These are phyloP conservation scores for Oscheius sp. DNA, from an alignment of 2,888 invertebrate species.

Conservation along the genomic window DNA sequence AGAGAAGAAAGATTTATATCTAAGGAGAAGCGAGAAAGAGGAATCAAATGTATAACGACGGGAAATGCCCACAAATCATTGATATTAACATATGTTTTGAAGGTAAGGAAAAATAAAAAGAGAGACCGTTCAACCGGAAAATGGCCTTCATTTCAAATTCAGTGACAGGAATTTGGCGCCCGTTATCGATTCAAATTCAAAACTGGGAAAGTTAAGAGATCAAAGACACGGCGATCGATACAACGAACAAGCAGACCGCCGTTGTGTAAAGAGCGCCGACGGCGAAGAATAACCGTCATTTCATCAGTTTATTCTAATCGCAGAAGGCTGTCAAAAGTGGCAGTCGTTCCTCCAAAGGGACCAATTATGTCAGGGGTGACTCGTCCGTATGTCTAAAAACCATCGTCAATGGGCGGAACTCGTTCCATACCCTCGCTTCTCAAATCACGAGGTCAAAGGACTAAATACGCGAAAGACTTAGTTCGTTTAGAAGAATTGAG, in stretches of 20 bases:
- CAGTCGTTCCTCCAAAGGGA: not conserved
- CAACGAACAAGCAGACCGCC: slow-evolving; percentile 11
- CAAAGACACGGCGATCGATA: slow-evolving; percentile 17
- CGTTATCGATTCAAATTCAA: not conserved
- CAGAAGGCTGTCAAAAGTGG: not conserved
- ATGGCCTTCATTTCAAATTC: slow-evolving; percentile 19
- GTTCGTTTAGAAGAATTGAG: too few relatives aligned
- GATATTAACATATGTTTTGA: not conserved
- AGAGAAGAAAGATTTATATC: not conserved
- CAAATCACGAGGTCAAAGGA: too few relatives aligned
- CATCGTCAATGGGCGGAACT: not conserved
- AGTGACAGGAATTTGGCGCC: not conserved
- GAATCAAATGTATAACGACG: not conserved
- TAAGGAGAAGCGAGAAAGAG: not conserved
- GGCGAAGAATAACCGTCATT: slow-evolving; percentile 11
- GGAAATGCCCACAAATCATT: not conserved
- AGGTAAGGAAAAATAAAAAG: not conserved
- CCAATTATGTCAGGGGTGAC: too few relatives aligned
- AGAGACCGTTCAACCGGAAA: slow-evolving; percentile 12
- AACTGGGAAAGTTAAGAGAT: slow-evolving; percentile 15
- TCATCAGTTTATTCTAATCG: not conserved
- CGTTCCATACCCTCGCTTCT: not conserved
- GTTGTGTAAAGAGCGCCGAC: slow-evolving; percentile 28
- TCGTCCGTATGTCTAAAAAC: too few relatives aligned
- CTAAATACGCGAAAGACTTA: too few relatives aligned